A percentile compares a stretch with the other conserved stretches of the same genome.
These are phyloP conservation scores for Larimichthys polyactis DNA, from an alignment of 2,113 vertebrate genomes.

Conservation along the genomic window DNA sequence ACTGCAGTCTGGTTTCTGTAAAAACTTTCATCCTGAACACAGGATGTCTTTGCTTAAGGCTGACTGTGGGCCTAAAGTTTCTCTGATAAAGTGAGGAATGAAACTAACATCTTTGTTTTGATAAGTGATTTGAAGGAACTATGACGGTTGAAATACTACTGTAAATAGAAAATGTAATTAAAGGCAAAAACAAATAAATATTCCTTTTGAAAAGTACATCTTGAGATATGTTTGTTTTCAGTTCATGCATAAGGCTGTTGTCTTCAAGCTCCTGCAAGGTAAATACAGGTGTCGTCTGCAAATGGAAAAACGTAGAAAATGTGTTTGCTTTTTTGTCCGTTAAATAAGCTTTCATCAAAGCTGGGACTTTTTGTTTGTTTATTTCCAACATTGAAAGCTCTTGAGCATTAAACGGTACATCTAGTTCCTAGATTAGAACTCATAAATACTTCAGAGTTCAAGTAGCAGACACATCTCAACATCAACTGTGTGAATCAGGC, in stretches of 20 bases:
- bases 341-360: background rate
- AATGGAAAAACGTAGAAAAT: background rate
- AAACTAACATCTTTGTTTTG: slow-evolving; percentile 46
- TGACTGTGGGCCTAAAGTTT: slow-evolving; percentile 33
- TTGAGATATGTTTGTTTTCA: background rate
- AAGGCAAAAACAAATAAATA: slow-evolving; percentile 70
- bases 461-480: too few species aligned
- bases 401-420: background rate
- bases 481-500: too few species aligned
- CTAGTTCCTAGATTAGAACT: too few species aligned
- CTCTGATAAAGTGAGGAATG: slow-evolving; percentile 3
- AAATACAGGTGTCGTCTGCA: background rate
- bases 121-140: slow-evolving; percentile 45
- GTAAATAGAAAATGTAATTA: slow-evolving; percentile 82
- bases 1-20: background rate
- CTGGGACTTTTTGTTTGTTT: background rate
- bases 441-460: too few species aligned
- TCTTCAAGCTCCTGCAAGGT: background rate
- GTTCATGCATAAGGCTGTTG: background rate
- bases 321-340: background rate
- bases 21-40: slow-evolving; percentile 12
- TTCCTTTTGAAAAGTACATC: slow-evolving; percentile 65
- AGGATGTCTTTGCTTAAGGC: background rate
- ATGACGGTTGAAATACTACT: slow-evolving; percentile 64
- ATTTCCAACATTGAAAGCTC: background rate